These are phyloP conservation scores for Vesta saturnalis DNA, from an alignment of 2,888 invertebrate genomes.

Conservation along the genomic window DNA sequence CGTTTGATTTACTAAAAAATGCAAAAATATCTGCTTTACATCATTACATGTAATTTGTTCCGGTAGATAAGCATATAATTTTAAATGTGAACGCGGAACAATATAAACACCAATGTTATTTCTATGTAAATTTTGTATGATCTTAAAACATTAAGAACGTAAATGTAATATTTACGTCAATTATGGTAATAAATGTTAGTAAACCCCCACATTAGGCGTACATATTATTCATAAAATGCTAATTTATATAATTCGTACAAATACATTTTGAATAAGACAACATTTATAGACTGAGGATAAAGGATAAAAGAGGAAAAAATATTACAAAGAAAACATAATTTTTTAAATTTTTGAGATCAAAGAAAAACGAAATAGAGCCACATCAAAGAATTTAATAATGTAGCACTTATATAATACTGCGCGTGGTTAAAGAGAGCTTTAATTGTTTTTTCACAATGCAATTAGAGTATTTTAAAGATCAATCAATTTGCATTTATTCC, in stretches of 20 bases:
- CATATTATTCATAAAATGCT: not conserved
- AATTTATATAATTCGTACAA: not conserved
- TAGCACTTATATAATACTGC: constrained; percentile 5
- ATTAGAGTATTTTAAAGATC: too few relatives aligned
- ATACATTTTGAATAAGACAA: not conserved
- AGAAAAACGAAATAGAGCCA: not conserved
- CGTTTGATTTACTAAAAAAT: too few relatives aligned
- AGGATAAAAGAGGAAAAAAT: too few relatives aligned
- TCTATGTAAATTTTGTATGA: not conserved
- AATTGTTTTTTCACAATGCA: too few relatives aligned
- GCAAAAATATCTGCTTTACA: not conserved
- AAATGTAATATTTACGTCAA: not conserved
- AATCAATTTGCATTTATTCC: too few relatives aligned
- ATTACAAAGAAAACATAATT: not conserved
- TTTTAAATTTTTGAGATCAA: not conserved
- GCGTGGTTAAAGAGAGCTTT: too few relatives aligned
- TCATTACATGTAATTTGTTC: not conserved
- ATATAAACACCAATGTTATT: not conserved
- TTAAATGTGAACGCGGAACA: not conserved
- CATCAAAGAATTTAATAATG: not conserved
- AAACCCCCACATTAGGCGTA: not conserved
- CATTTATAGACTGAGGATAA: not conserved
- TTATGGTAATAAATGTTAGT: not conserved
- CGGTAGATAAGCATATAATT: not conserved
- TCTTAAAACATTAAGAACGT: not conserved